Evolutionary conservation across 2,797 vertebrate species (phyloP), one percentile per base, ranked within the genome.

Genomic region (Molossus alvarezi): DNA sequence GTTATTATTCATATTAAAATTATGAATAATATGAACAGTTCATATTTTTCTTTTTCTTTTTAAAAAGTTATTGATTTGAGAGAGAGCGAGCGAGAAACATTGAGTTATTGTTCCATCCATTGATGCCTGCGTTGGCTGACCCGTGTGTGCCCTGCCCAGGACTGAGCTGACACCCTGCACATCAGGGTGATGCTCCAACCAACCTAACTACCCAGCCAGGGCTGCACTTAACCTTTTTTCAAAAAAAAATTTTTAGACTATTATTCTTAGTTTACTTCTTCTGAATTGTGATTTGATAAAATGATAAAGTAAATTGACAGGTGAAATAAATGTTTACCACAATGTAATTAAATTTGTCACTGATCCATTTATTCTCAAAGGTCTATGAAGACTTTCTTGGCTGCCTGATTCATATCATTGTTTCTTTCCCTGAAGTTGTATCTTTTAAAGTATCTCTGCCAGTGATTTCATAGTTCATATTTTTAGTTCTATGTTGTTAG

Each of bases 281-380:
- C 90, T 41, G 71, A 57, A 20, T 83, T 33, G 79, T 83, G 2
- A 29, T 83, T 90, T 94, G 64, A 95, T 79, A 92, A 87, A 92
- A 94, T 75, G 33, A 4, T 92, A 85, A 77, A 87, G 45, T 82
- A 53, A 88, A 72, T 90, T 96, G 95, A 95, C 88, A 95, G 72
- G n/a, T 25, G 95, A 95, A 91, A 93, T 67, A n/a, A 91, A 64
- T 92, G 27, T 83, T 88, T 95, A 41, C 21, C 58, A 88, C 5
- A 41, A 73, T 94, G 33, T 37, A 97, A 79, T 93, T 95, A 95
- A 87, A 77, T 95, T 93, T 94, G 25, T 93, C 94, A 82, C 53
- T 91, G 80, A 53, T 69, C 7, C 9, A 88, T 96, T 96, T 96
- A 57, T 88, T 25, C 75, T 93, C 53, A 29, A 80, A 90, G 29